Percentiles rank a stretch among this genome's conserved stretches.
phyloP scores from a whole-genome alignment of 2,113 vertebrate genomes.

The Meleagris gallopavo region DNA sequence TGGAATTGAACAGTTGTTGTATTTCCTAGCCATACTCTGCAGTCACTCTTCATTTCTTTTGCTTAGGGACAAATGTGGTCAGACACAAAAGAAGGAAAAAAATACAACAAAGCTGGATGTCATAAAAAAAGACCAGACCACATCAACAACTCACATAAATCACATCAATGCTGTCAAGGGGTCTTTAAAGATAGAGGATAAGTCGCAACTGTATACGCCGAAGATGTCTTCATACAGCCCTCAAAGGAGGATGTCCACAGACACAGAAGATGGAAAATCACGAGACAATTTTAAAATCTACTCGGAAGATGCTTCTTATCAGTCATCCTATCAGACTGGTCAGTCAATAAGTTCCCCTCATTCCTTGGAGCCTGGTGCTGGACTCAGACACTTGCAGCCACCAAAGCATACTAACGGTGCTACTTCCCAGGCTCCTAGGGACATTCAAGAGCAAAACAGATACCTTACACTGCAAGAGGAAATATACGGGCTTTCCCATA shows the following conservation, averaged over 20 bases:
- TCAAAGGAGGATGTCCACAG: slow-evolving; percentile 76
- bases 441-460: slow-evolving; percentile 77
- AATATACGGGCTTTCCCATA: slow-evolving; percentile 77
- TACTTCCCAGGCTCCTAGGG: slow-evolving; percentile 51
- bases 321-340: slow-evolving; percentile 61
- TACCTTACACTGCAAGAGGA: slow-evolving; percentile 79
- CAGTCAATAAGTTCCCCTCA: slow-evolving; percentile 66
- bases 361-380: slow-evolving; percentile 58
- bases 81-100: slow-evolving; percentile 78
- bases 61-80: slow-evolving; percentile 79
- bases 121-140: slow-evolving; percentile 94
- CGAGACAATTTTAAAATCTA: slow-evolving; percentile 91
- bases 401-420: slow-evolving; percentile 76
- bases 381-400: slow-evolving; percentile 66
- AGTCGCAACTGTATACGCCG: slow-evolving; percentile 76
- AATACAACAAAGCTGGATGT: slow-evolving; percentile 85
- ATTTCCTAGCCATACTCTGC: not conserved
- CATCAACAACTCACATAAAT: slow-evolving; percentile 91
- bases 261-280: slow-evolving; percentile 78
- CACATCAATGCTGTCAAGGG: slow-evolving; percentile 73
- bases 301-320: slow-evolving; percentile 85
- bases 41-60: slow-evolving; percentile 4
- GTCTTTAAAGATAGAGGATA: slow-evolving; percentile 79
- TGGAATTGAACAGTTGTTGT: not conserved
- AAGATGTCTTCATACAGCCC: slow-evolving; percentile 74